Evolutionary conservation across 2,113 vertebrate genomes (phyloP).

Genomic region (Brachypteracias leptosomus): DNA sequence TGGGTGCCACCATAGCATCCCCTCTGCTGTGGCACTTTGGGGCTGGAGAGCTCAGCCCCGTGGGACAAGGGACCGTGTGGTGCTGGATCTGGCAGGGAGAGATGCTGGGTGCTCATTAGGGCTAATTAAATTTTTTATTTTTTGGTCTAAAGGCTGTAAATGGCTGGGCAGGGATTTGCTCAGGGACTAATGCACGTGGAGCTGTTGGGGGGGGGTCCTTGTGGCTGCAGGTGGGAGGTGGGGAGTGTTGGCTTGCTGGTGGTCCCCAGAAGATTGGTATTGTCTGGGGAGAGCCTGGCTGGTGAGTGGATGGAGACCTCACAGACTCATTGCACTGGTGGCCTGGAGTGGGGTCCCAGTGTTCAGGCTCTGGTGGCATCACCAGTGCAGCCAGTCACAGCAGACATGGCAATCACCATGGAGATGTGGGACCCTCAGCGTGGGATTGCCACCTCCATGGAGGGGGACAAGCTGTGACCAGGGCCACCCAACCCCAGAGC

Average conservation of each 20-base stretch:
- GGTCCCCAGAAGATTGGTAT: not conserved
- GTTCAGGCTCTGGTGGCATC: not conserved
- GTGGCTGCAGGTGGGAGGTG: not conserved
- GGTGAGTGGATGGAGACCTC: not conserved
- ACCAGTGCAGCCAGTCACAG: not conserved
- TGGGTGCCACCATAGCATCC: not conserved
- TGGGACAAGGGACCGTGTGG: not conserved
- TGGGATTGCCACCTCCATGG: rapidly evolving
- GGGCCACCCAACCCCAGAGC: not conserved
- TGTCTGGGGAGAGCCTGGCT: not conserved
- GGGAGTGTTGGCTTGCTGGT: rapidly evolving
- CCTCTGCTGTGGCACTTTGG: rapidly evolving
- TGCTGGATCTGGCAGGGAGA: constrained; percentile 14
- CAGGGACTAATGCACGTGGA: not conserved
- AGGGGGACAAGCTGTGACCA: not conserved
- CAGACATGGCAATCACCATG: not conserved
- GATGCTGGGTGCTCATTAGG: constrained; percentile 71
- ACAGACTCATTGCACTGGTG: not conserved
- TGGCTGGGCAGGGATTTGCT: constrained; percentile 34
- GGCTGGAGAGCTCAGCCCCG: not conserved
- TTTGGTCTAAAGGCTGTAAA: constrained; percentile 69
- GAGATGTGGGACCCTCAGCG: not conserved
- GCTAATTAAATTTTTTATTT: constrained; percentile 16
- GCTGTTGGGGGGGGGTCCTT: not conserved
- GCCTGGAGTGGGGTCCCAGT: not conserved